Evolutionary conservation across 2,888 invertebrate species (phyloP).

Genomic region (Podabrus alpinus): DNA sequence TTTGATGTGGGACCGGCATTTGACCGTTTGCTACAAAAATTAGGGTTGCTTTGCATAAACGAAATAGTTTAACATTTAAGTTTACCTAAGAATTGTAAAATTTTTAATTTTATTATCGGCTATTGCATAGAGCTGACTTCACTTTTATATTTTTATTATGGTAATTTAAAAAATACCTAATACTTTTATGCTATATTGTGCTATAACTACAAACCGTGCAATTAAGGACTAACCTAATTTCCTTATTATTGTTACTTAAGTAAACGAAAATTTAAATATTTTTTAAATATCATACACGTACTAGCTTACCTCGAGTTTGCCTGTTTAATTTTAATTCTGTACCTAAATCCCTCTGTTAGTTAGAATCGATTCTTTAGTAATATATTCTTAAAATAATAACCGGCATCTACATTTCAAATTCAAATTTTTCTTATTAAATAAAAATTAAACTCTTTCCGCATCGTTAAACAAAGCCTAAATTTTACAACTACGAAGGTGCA

Average conservation of each 20-base stretch:
- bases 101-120: neutral
- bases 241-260: no score
- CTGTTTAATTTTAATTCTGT: neutral
- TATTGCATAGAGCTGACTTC: neutral
- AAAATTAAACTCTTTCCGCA: neutral
- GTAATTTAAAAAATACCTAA: neutral
- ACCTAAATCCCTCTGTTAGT: neutral
- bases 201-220: no score
- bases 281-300: no score
- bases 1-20: slow-evolving; percentile 24
- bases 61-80: neutral
- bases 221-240: no score
- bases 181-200: neutral
- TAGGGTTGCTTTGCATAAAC: slow-evolving; percentile 20
- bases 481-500: slow-evolving; percentile 19
- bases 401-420: neutral
- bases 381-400: neutral
- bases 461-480: neutral
- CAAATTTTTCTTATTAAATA: neutral
- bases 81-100: neutral
- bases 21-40: slow-evolving; percentile 16
- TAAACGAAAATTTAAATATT: no score
- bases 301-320: no score
- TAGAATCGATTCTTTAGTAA: neutral
- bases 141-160: neutral